Evolutionary conservation across 1,140 invertebrate genomes (phyloP).

Genomic region (Drosophila nikananu): DNA sequence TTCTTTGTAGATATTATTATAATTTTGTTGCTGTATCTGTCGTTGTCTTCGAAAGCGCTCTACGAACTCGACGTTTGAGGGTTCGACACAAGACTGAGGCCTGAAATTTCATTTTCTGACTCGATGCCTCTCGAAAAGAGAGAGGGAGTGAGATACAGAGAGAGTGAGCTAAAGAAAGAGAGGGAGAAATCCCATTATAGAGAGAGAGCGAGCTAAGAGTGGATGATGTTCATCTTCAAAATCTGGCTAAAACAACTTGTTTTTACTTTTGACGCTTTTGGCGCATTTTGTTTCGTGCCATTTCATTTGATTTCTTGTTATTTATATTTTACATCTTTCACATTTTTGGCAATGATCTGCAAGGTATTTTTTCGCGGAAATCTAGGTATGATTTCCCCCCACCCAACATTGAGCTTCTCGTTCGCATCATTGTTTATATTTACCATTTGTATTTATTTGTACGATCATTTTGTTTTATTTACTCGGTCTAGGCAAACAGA

Average conservation of each 20-base stretch:
- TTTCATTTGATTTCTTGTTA: conserved; percentile 42
- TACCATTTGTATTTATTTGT: conserved; percentile 47
- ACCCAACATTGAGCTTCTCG: too few species aligned
- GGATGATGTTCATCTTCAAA: conserved; percentile 10
- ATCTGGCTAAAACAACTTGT: conserved; percentile 20
- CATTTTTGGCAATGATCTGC: conserved; percentile 35
- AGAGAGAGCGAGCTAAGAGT: conserved; percentile 10
- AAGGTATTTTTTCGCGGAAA: conserved; percentile 39
- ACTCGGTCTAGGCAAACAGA: conserved; percentile 34
- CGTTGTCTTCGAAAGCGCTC: conserved; percentile 76
- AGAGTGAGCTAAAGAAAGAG: neutral
- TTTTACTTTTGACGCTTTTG: conserved; percentile 27
- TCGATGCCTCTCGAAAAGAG: conserved; percentile 24
- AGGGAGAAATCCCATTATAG: neutral
- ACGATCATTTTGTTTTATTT: conserved; percentile 36
- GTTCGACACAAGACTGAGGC: conserved; percentile 78
- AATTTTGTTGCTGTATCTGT: conserved; percentile 33
- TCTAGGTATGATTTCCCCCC: conserved; percentile 10
- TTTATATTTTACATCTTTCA: conserved; percentile 31
- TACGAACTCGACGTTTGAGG: conserved; percentile 57
- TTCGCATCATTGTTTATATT: conserved; percentile 33
- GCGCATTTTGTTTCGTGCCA: conserved; percentile 12
- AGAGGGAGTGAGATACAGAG: conserved; percentile 4
- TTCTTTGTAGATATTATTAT: conserved; percentile 11
- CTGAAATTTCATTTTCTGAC: conserved; percentile 21